These are phyloP conservation scores for Globodera ellingtonae DNA, from an alignment of 1,140 invertebrate species.

Conservation along the genomic window DNA sequence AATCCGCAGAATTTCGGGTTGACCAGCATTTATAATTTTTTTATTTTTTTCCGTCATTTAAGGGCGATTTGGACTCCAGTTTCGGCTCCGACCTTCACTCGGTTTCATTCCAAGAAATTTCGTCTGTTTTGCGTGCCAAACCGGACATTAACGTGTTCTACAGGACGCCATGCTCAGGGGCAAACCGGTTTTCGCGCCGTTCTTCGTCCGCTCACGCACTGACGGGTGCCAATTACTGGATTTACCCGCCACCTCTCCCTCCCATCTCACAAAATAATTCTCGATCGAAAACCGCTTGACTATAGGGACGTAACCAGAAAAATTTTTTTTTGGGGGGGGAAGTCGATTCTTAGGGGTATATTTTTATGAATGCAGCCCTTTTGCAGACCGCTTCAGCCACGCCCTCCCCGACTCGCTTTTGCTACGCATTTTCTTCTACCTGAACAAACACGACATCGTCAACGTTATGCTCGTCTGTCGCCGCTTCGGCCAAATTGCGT, in stretches of 20 bases:
- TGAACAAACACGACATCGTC: slow-evolving; percentile 25
- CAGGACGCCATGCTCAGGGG: slow-evolving; percentile 20
- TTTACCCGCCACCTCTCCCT: no score
- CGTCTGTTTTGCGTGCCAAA: slow-evolving; percentile 19
- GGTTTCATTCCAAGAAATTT: slow-evolving; percentile 27
- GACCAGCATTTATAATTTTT: neutral
- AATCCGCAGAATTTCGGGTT: slow-evolving; percentile 26
- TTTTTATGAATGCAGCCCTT: neutral
- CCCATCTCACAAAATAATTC: no score
- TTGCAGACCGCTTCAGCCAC: slow-evolving; percentile 17
- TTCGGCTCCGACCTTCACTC: slow-evolving; percentile 24
- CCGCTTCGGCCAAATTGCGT: slow-evolving; percentile 22
- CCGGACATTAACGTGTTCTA: slow-evolving; percentile 30
- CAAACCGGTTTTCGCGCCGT: slow-evolving; percentile 20
- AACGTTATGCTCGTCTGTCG: slow-evolving; percentile 23
- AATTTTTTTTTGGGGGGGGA: no score
- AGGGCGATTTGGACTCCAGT: slow-evolving; percentile 24
- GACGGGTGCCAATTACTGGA: neutral
- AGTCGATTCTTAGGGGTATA: no score
- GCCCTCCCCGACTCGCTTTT: slow-evolving; percentile 10
- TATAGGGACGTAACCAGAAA: no score
- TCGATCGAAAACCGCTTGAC: no score
- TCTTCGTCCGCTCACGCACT: slow-evolving; percentile 5
- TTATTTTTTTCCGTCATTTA: neutral
- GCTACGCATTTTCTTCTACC: slow-evolving; percentile 24